Percentiles rank a stretch among this genome's conserved stretches.
phyloP scores from a whole-genome alignment of 1,140 invertebrate species.

The Brachionus angularis region DNA sequence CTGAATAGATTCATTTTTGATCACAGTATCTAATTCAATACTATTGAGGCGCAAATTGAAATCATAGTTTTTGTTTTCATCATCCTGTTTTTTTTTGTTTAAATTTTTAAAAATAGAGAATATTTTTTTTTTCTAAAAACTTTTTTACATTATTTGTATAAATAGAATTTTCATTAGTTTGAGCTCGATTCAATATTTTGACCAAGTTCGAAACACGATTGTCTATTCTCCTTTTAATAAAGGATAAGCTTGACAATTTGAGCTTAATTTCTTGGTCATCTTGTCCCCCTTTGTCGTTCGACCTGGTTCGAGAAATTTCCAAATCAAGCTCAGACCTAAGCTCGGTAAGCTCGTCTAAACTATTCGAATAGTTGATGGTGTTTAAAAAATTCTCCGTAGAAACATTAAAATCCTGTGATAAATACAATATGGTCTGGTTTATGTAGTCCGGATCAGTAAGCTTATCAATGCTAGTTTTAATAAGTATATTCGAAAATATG shows the following conservation, averaged over 20 bases:
- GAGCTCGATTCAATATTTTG: slow-evolving; percentile 53
- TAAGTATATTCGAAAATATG: slow-evolving; percentile 72
- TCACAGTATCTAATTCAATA: slow-evolving; percentile 70
- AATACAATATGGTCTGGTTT: slow-evolving; percentile 82
- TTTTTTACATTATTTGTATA: slow-evolving; percentile 47
- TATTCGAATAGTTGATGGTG: slow-evolving; percentile 26
- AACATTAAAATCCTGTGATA: slow-evolving; percentile 52
- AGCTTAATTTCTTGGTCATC: slow-evolving; percentile 74
- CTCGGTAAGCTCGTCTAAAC: slow-evolving; percentile 69
- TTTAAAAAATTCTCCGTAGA: slow-evolving; percentile 39
- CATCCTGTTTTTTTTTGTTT: no score
- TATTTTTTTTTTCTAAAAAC: background rate
- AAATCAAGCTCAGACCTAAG: slow-evolving; percentile 72
- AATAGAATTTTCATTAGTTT: slow-evolving; percentile 50
- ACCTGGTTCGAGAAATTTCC: slow-evolving; percentile 72
- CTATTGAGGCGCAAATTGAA: slow-evolving; percentile 66
- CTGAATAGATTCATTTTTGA: slow-evolving; percentile 73
- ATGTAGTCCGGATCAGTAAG: slow-evolving; percentile 89
- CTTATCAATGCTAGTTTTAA: slow-evolving; percentile 72
- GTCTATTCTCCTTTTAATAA: slow-evolving; percentile 72
- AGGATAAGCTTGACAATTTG: slow-evolving; percentile 78
- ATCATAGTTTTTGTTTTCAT: slow-evolving; percentile 49
- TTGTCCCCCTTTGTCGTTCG: slow-evolving; percentile 74
- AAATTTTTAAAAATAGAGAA: background rate
- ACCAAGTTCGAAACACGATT: slow-evolving; percentile 64